Conservation (phyloP, 2,113 vertebrate species). For the Cnemophilus loriae region DNA sequence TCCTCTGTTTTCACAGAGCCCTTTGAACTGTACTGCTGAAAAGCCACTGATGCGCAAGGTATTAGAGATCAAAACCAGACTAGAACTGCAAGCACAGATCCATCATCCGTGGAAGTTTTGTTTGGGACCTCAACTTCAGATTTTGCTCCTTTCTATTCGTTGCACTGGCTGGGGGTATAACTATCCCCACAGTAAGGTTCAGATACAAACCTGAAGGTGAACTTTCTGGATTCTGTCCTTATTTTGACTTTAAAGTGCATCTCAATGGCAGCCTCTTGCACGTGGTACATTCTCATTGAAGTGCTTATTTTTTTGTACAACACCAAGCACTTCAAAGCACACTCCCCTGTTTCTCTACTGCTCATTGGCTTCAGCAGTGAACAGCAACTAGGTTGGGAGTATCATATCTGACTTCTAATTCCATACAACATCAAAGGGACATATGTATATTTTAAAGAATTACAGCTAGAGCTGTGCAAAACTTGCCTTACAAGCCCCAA, state of each 20-base stretch:
- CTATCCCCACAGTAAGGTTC: background rate
- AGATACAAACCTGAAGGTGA: background rate
- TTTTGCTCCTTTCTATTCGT: background rate
- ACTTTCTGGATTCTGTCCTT: background rate
- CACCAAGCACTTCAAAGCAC: slow-evolving; percentile 48
- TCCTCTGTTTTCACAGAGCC: background rate
- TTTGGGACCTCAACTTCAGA: background rate
- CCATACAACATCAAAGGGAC: slow-evolving; percentile 39
- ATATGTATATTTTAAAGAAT: slow-evolving; percentile 55
- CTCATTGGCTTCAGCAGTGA: slow-evolving; percentile 36
- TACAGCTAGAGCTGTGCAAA: background rate
- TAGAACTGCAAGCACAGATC: background rate
- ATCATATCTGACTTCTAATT: slow-evolving; percentile 12
- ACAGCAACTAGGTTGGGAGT: background rate
- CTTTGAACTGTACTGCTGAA: background rate
- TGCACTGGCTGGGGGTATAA: background rate
- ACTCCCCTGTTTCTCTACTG: background rate
- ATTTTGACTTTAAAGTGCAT: slow-evolving; percentile 6
- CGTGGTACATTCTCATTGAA: background rate
- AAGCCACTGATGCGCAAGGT: background rate
- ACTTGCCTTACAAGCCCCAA: slow-evolving; percentile 22
- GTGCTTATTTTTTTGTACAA: background rate
- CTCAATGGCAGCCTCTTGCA: background rate
- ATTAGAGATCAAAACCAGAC: background rate
- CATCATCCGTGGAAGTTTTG: background rate